Base-by-base conservation (phyloP, 2,888 invertebrate species). In the Amiota mariae region DNA sequence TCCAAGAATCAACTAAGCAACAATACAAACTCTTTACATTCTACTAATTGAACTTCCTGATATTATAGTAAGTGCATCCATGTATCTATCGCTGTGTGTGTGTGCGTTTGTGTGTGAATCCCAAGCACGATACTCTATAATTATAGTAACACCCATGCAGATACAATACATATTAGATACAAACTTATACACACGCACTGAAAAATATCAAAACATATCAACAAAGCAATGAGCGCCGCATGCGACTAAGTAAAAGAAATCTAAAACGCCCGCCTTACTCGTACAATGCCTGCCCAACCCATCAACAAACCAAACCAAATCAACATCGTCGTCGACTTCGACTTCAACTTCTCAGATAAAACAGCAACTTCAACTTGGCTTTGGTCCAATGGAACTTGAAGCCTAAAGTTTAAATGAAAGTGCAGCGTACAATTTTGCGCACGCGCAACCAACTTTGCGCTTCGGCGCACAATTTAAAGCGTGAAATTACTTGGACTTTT, bases 11-110 rank as follows among this genome's bases (percentile, higher is more conserved):
- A 18, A 13, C 48, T n/a, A 51, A 56, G 77, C 20, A 71, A 57
- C 57, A 57, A 54, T 61, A 75, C 71, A 70, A 63, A 73, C 74
- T 79, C 80, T 79, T 77, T 78, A 77, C 82, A 81, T 82, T 85
- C 82, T 85, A 86, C 82, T 87, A 87, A 87, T 87, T 87, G 85
- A 87, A 87, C 87, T 87, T 87, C 83, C 86, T 82, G 78, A 83
- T 73, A 71, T 63, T 70, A 56, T 64, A 63, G 70, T 46, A 78
- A 70, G 70, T 61, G 67, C 59, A 56, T 24, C 47, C 36, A 54
- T 36, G 36, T 47, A 12, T 66, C 20, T 66, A 13, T 47, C 18
- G 6, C 8, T 67, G 15, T 67, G 18, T 67, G 20, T 64, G 47
- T 64, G 67, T 67, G 51, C 46, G 51, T 57, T 47, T 54, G 61